A percentile compares a stretch with the other conserved stretches of the same genome.
These are phyloP conservation scores for Aplysia californica DNA, from an alignment of 1,140 invertebrate species.

Conservation along the genomic window DNA sequence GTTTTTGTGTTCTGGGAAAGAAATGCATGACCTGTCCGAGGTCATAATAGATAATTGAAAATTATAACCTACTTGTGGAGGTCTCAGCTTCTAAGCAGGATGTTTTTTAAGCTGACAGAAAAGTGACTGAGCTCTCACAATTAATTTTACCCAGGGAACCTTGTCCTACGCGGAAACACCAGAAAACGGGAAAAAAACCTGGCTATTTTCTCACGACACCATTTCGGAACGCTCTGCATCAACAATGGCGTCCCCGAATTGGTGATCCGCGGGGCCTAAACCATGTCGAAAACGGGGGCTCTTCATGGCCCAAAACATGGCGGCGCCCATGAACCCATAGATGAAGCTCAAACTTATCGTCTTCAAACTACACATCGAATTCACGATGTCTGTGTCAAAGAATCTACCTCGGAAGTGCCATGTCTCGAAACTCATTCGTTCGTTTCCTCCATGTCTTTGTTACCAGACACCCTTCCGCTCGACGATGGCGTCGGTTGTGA, in stretches of 20 bases:
- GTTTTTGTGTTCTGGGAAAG: no score
- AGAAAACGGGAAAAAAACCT: no score
- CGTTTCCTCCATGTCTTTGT: not conserved
- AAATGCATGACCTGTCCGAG: no score
- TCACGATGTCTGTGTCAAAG: no score
- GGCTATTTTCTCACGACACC: no score
- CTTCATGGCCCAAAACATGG: conserved; percentile 12
- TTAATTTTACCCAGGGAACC: not conserved
- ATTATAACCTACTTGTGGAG: not conserved
- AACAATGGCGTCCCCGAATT: conserved; percentile 29
- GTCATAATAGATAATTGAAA: not conserved
- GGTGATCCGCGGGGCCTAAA: conserved; percentile 14
- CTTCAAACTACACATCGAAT: no score
- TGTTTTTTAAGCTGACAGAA: not conserved
- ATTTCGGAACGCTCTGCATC: conserved; percentile 25
- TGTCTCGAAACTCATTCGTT: no score
- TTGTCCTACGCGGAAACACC: not conserved
- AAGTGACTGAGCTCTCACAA: not conserved
- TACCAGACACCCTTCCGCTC: not conserved
- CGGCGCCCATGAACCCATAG: conserved; percentile 15
- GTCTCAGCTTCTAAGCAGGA: not conserved
- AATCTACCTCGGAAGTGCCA: no score
- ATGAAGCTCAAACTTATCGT: no score
- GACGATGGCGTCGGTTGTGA: not conserved
- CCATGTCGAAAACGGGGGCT: conserved; percentile 26